Evolutionary conservation across 2,888 invertebrate genomes (phyloP), one percentile per base, ranked within the genome.

Genomic region (Eristalis arbustorum): DNA sequence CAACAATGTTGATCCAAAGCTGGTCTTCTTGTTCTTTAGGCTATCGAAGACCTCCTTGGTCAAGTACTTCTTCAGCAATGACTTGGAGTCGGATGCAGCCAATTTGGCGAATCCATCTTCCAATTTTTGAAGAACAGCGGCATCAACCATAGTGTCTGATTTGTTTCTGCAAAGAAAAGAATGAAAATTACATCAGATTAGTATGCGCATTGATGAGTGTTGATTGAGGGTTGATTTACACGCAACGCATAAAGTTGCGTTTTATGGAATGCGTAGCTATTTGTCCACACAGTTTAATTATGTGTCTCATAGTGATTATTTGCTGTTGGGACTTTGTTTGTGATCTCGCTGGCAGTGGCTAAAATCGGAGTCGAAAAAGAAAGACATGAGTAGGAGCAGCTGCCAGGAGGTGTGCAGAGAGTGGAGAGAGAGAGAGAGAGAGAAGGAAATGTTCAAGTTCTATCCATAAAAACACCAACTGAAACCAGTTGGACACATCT

Each of bases 51-150:
- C 94, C 91, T 98, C 97, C 94, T 96, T 96, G 93, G 97, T 96
- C 91, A 98, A 95, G 94, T 97, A 97, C 94, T 98, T 98, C 95
- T 98, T 99, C 94, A 99, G 94, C 93, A 99, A 95, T 85, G 98
- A 98, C 94, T 98, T 98, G 93, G 98, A 98, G 94, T 98, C 97
- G 88, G 97, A 97, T 90, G 94, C 96, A 90, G 95, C 95, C 91
- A 98, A 95, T 94, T 97, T 98, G 95, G 96, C 95, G 94, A 95
- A 98, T 91, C 97, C 98, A 93, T 96, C 95, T 94, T 98, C 98
- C 94, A 98, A 94, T 94, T 98, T 98, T 93, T 98, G 96, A 92
- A 97, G 93, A 92, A 96, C 96, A 93, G 96, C 97, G 92, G 97
- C 96, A 94, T 98, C 98, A 94, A 97, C 97, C 98, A 98, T 98